Evolutionary conservation across 2,113 vertebrate genomes (phyloP).

Genomic region (Mirounga angustirostris): DNA sequence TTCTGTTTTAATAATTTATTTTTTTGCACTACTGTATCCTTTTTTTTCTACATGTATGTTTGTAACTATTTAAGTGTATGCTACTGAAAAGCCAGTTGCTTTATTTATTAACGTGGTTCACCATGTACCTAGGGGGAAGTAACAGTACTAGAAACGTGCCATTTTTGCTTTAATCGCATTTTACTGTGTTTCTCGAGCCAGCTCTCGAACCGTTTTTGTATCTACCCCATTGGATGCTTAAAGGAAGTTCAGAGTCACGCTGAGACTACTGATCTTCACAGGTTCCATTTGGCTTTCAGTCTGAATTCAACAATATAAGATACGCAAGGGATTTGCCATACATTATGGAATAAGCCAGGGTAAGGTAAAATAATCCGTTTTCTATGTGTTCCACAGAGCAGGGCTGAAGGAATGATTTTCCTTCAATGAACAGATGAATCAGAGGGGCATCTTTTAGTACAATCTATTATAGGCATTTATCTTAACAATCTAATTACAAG

Average conservation of each 20-base stretch:
- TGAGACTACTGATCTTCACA: background rate
- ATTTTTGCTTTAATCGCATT: constrained; percentile 71
- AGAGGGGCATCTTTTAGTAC: constrained; percentile 42
- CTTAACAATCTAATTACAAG: constrained; percentile 6
- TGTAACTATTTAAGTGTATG: constrained; percentile 85
- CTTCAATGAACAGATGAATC: background rate
- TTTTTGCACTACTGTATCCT: constrained; percentile 87
- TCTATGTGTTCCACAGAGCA: background rate
- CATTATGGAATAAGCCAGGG: background rate
- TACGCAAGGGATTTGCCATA: constrained; percentile 4
- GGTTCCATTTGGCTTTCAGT: background rate
- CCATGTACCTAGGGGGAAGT: constrained; percentile 77
- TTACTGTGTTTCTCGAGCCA: constrained; percentile 66
- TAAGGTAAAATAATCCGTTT: constrained; percentile 49
- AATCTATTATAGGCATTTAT: constrained; percentile 8
- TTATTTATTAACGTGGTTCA: constrained; percentile 87
- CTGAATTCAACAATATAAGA: constrained; percentile 45
- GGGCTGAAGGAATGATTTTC: constrained; percentile 50
- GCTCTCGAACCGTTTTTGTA: constrained; percentile 72
- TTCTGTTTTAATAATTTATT: constrained; percentile 88
- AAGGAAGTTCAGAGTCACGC: constrained; percentile 26
- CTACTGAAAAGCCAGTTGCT: constrained; percentile 83
- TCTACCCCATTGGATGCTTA: constrained; percentile 38
- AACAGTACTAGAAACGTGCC: constrained; percentile 73
- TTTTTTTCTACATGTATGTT: constrained; percentile 83